These are phyloP conservation scores for Siniperca obscura DNA, from an alignment of 2,797 vertebrate genomes.

Conservation along the genomic window DNA sequence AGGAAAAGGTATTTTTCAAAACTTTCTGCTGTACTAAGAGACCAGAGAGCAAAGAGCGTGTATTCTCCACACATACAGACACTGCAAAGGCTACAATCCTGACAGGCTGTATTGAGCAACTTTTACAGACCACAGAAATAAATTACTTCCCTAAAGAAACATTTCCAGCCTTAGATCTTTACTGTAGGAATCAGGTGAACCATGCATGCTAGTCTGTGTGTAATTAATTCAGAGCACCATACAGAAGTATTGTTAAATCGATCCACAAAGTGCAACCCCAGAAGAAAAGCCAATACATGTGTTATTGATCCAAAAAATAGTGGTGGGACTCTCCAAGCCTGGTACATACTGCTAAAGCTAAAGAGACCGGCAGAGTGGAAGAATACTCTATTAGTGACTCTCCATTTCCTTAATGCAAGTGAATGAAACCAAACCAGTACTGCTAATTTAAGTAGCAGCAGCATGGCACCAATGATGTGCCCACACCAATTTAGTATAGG, in stretches of 20 bases:
- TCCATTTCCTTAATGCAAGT: conserved; percentile 8
- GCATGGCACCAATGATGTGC: not conserved
- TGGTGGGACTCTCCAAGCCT: conserved; percentile 9
- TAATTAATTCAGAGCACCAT: conserved; percentile 61
- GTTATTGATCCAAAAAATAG: conserved; percentile 70
- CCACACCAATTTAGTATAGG: not conserved
- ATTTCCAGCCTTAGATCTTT: conserved; percentile 35
- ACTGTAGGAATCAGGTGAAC: conserved; percentile 40
- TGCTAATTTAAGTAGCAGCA: conserved; percentile 10
- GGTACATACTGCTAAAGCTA: conserved; percentile 25
- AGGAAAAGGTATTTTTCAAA: conserved; percentile 41
- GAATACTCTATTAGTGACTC: conserved; percentile 24
- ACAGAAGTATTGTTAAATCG: conserved; percentile 61
- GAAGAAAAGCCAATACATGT: conserved; percentile 60
- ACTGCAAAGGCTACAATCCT: not conserved
- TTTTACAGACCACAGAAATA: conserved; percentile 42
- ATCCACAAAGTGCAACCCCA: conserved; percentile 59
- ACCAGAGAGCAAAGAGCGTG: conserved; percentile 20
- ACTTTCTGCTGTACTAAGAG: conserved; percentile 39
- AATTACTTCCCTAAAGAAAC: conserved; percentile 55
- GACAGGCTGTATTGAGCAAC: conserved; percentile 22
- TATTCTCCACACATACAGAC: conserved; percentile 15
- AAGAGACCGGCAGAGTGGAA: conserved; percentile 28
- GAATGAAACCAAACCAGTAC: not conserved
- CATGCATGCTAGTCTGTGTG: conserved; percentile 15